These are phyloP conservation scores for Conops quadrifasciatus DNA, from an alignment of 2,888 invertebrate species.

Conservation along the genomic window DNA sequence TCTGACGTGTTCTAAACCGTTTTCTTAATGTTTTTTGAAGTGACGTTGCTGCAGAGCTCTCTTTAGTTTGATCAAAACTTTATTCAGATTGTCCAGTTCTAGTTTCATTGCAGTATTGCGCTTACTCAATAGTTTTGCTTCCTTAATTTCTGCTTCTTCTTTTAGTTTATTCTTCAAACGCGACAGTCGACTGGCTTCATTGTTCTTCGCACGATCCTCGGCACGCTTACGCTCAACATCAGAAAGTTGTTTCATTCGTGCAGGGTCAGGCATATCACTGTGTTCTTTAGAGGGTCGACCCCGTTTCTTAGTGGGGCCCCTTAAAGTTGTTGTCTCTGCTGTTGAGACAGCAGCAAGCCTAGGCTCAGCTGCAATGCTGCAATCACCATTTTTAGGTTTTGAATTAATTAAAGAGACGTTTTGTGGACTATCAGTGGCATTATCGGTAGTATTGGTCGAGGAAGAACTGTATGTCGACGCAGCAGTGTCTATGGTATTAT, in stretches of 20 bases:
- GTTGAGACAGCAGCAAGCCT: slow-evolving; percentile 50
- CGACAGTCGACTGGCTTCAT: slow-evolving; percentile 60
- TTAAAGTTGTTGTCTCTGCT: slow-evolving; percentile 32
- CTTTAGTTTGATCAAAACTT: slow-evolving; percentile 40
- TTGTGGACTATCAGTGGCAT: slow-evolving; percentile 50
- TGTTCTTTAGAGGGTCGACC: slow-evolving; percentile 61
- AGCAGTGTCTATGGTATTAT: neutral
- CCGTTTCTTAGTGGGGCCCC: slow-evolving; percentile 45
- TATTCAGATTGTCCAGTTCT: slow-evolving; percentile 20
- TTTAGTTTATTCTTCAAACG: slow-evolving; percentile 59
- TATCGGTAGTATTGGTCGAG: slow-evolving; percentile 36
- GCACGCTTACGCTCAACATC: slow-evolving; percentile 53
- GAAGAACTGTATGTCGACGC: slow-evolving; percentile 11
- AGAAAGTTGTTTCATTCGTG: slow-evolving; percentile 47
- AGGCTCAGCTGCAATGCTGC: slow-evolving; percentile 51
- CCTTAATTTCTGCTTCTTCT: slow-evolving; percentile 50
- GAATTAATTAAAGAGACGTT: slow-evolving; percentile 50
- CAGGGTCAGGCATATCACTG: slow-evolving; percentile 57
- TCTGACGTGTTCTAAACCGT: neutral
- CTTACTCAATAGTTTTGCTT: slow-evolving; percentile 31
- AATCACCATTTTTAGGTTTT: slow-evolving; percentile 43
- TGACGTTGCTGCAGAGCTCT: slow-evolving; percentile 40
- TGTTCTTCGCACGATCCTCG: slow-evolving; percentile 59
- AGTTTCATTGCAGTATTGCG: slow-evolving; percentile 34
- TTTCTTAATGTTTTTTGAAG: slow-evolving; percentile 14